Conservation (phyloP, 2,888 invertebrate genomes). For the Resseliella maxima region DNA sequence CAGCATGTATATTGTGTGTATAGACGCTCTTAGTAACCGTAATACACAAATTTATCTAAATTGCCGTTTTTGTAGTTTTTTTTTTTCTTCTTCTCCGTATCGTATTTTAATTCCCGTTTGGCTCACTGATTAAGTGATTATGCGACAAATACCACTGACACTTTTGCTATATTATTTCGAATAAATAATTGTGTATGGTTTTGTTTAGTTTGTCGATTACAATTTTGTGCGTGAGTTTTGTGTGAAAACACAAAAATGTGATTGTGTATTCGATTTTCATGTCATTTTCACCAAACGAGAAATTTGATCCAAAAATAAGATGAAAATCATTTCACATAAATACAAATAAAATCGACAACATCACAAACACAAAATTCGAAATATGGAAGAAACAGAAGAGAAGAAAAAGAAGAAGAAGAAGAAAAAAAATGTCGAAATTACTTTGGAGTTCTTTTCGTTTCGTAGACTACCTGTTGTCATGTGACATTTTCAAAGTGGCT, state of each 20-base stretch:
- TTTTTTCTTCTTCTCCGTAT: background rate
- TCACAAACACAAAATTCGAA: background rate
- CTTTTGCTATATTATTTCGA: background rate
- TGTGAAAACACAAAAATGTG: background rate
- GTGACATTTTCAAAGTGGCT: conserved; percentile 22
- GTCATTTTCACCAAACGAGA: background rate
- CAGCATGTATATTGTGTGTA: background rate
- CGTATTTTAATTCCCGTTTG: conserved; percentile 48
- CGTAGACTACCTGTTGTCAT: conserved; percentile 54
- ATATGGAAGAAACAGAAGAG: background rate
- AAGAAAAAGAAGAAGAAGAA: background rate
- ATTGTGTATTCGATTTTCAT: conserved; percentile 16
- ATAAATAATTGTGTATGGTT: conserved; percentile 27
- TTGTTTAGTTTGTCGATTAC: background rate
- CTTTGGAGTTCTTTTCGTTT: background rate
- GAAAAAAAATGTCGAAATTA: background rate
- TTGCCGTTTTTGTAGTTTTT: conserved; percentile 21
- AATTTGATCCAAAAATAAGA: background rate
- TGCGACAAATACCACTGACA: conserved; percentile 41
- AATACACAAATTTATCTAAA: background rate
- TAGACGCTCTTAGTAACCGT: too few relatives aligned
- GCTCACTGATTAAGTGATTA: conserved; percentile 55
- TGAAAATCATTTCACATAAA: background rate
- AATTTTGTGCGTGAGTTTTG: background rate
- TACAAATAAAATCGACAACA: background rate